Conservation (phyloP, 2,888 invertebrate species). For the Stratiomys singularior region DNA sequence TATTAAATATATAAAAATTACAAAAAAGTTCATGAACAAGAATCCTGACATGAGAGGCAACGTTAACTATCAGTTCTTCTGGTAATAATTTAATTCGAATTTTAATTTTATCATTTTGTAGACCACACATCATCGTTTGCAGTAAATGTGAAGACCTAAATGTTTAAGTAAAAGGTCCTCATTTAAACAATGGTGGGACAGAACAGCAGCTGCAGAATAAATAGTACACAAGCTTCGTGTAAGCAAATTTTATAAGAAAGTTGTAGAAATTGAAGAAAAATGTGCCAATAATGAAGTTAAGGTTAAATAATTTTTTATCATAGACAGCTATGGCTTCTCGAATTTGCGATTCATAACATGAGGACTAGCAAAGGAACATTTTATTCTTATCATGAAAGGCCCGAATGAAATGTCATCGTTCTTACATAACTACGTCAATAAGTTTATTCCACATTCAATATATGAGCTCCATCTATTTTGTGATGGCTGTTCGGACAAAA, state of each 20-base stretch:
- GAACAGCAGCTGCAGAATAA: neutral
- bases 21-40: neutral
- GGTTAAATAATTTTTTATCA: constrained; percentile 56
- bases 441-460: neutral
- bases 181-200: neutral
- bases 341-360: constrained; percentile 52
- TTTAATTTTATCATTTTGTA: neutral
- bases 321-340: constrained; percentile 53
- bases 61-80: neutral
- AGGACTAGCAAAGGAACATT: constrained; percentile 41
- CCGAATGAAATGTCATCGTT: constrained; percentile 44
- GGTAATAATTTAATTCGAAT: neutral
- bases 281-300: constrained; percentile 52
- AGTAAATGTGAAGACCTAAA: neutral
- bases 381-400: constrained; percentile 43
- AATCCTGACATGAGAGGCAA: neutral
- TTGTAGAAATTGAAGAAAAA: constrained; percentile 48
- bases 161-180: neutral
- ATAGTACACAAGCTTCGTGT: constrained; percentile 38
- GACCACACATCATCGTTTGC: neutral
- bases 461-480: constrained; percentile 32
- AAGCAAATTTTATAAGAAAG: constrained; percentile 49
- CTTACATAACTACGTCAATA: constrained; percentile 33
- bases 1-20: neutral
- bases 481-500: constrained; percentile 43